These are phyloP conservation scores for Callipepla squamata DNA, from an alignment of 2,113 vertebrate species.

Conservation along the genomic window DNA sequence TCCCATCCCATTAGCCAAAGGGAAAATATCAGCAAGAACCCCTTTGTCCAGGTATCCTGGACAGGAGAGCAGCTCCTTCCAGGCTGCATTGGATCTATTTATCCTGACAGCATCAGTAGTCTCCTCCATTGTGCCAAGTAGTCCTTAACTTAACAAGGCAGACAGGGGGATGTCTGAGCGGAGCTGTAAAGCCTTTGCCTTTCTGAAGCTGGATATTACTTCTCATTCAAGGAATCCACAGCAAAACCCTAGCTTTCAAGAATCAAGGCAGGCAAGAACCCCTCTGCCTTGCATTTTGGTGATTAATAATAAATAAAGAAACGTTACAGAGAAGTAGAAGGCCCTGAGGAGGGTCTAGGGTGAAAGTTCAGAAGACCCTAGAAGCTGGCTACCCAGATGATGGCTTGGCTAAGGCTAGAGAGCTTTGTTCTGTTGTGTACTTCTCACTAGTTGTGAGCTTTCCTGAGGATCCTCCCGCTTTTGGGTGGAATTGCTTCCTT, in stretches of 20 bases:
- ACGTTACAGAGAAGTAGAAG: background rate
- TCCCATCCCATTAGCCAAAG: background rate
- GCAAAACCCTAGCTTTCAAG: background rate
- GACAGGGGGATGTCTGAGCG: background rate
- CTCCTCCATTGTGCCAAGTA: background rate
- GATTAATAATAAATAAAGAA: background rate
- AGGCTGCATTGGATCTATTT: accelerated
- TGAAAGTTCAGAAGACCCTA: background rate
- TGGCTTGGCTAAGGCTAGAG: background rate
- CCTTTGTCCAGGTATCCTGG: background rate
- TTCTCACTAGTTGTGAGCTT: accelerated
- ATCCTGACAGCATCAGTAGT: background rate
- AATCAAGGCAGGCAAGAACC: background rate
- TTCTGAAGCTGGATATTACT: background rate
- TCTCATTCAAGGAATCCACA: background rate
- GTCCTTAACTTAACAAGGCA: background rate
- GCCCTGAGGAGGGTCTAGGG: background rate
- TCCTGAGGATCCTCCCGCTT: background rate
- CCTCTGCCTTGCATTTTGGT: background rate
- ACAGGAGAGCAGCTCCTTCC: background rate
- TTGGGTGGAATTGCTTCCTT: background rate
- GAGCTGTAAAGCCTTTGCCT: background rate
- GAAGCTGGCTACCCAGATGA: background rate
- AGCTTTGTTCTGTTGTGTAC: background rate
- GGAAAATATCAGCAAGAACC: background rate